Evolutionary conservation across 2,797 vertebrate genomes (phyloP).

Genomic region (Podarcis lilfordi): DNA sequence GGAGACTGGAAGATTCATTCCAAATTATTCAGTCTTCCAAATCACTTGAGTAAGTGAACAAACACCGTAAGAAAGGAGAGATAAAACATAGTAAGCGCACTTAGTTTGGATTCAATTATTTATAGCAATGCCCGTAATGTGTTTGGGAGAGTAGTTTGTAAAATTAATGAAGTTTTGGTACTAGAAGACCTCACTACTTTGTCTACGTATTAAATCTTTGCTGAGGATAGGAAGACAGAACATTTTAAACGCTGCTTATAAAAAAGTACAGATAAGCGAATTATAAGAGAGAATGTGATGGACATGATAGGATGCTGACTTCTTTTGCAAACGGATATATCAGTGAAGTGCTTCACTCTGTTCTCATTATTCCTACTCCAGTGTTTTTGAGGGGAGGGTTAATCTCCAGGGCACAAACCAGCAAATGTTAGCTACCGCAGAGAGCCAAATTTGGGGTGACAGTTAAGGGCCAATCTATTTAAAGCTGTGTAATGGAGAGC

Average conservation of each 20-base stretch:
- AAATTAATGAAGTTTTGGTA: constrained; percentile 72
- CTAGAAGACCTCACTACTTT: constrained; percentile 46
- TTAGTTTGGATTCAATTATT: constrained; percentile 68
- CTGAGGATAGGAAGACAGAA: constrained; percentile 43
- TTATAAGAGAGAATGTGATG: background rate
- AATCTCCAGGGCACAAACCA: background rate
- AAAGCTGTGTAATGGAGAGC: background rate
- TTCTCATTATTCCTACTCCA: background rate
- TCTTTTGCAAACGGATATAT: constrained; percentile 31
- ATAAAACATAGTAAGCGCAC: constrained; percentile 53
- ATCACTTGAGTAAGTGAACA: constrained; percentile 48
- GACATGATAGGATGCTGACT: background rate
- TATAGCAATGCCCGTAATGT: constrained; percentile 60
- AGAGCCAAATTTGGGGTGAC: background rate
- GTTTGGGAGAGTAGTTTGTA: constrained; percentile 62
- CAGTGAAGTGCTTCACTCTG: background rate
- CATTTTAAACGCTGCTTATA: constrained; percentile 61
- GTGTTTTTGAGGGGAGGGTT: background rate
- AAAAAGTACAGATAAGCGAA: constrained; percentile 52
- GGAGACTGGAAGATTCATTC: constrained; percentile 18
- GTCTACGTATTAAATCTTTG: constrained; percentile 58
- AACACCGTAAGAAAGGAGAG: constrained; percentile 46
- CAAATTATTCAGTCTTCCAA: constrained; percentile 36
- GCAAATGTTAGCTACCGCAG: background rate
- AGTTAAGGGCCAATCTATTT: background rate